phyloP scores from a whole-genome alignment of 2,797 vertebrate genomes.

The Rachycentron canadum region DNA sequence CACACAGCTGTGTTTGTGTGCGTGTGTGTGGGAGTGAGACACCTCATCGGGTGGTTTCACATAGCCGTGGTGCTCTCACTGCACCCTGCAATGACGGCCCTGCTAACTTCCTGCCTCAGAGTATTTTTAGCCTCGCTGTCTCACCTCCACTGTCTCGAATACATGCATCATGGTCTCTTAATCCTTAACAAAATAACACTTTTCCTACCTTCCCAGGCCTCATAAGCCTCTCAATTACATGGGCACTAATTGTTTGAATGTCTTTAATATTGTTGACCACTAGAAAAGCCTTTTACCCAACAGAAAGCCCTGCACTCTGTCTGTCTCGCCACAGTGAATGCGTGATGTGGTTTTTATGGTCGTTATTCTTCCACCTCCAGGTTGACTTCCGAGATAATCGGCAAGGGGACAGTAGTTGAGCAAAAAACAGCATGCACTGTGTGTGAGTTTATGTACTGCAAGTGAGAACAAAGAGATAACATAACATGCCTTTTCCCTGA shows the following conservation, averaged over 20 bases:
- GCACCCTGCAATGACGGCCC: slow-evolving; percentile 29
- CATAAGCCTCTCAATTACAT: slow-evolving; percentile 9
- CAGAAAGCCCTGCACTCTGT: slow-evolving; percentile 27
- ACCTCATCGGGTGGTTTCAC: slow-evolving; percentile 71
- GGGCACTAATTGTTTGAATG: slow-evolving; percentile 27
- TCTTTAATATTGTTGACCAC: slow-evolving; percentile 24
- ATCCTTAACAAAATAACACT: slow-evolving; percentile 3
- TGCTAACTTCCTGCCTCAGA: slow-evolving; percentile 61
- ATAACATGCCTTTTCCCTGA: slow-evolving; percentile 33
- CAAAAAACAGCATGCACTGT: slow-evolving; percentile 11
- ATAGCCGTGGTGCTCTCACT: slow-evolving; percentile 43
- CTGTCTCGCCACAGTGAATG: slow-evolving; percentile 24
- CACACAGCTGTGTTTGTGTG: slow-evolving; percentile 52
- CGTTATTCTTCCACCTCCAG: slow-evolving; percentile 57
- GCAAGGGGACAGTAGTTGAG: slow-evolving; percentile 36
- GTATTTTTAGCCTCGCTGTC: slow-evolving; percentile 59
- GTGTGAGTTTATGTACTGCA: slow-evolving; percentile 25
- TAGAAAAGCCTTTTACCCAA: slow-evolving; percentile 30
- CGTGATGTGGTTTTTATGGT: slow-evolving; percentile 60
- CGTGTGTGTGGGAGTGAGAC: slow-evolving; percentile 61
- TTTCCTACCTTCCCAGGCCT: slow-evolving; percentile 5
- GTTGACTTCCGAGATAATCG: slow-evolving; percentile 56
- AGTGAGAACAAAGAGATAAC: slow-evolving; percentile 41
- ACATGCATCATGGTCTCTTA: slow-evolving; percentile 16
- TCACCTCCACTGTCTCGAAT: slow-evolving; percentile 26